A percentile compares a stretch with the other conserved stretches of the same genome.
Evolutionary conservation across 2,888 invertebrate genomes (phyloP).

Genomic region (Parthenolecanium corni): DNA sequence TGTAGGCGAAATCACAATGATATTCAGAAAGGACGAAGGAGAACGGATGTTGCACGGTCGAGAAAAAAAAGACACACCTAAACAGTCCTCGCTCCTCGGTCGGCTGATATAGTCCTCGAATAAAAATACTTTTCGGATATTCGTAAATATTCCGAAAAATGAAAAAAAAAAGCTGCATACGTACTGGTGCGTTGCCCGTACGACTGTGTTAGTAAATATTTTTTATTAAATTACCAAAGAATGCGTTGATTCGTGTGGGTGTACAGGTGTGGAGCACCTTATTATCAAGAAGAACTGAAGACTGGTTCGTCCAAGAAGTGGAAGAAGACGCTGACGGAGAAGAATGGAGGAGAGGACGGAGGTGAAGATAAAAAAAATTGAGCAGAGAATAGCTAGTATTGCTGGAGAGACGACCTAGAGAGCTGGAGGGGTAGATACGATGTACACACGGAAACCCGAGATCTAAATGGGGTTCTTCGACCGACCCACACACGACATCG

Average conservation of each 20-base stretch:
- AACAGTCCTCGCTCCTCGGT: not conserved
- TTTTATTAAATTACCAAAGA: slow-evolving; percentile 26
- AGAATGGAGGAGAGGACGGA: not conserved
- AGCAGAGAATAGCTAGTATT: no score
- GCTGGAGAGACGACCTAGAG: not conserved
- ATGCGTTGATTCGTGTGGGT: slow-evolving; percentile 24
- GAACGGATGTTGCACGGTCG: slow-evolving; percentile 17
- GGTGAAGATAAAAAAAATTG: not conserved
- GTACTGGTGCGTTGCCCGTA: not conserved
- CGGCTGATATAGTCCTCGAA: not conserved
- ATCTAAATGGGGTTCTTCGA: slow-evolving; percentile 18
- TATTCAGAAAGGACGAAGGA: slow-evolving; percentile 9
- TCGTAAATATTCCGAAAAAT: no score
- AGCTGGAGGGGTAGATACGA: not conserved
- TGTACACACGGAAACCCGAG: slow-evolving; percentile 15
- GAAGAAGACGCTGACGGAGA: slow-evolving; percentile 5
- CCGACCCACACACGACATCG: slow-evolving; percentile 28
- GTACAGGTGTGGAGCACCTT: slow-evolving; percentile 28
- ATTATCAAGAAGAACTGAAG: slow-evolving; percentile 2
- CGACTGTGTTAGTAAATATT: not conserved
- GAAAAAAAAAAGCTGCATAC: no score
- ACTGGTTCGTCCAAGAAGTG: slow-evolving; percentile 14
- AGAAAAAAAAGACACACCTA: slow-evolving; percentile 20
- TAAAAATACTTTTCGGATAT: not conserved
- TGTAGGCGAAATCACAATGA: slow-evolving; percentile 15